A percentile compares a stretch with the other conserved stretches of the same genome.
These are phyloP conservation scores for Columba livia DNA, from an alignment of 2,113 vertebrate genomes.

Conservation along the genomic window DNA sequence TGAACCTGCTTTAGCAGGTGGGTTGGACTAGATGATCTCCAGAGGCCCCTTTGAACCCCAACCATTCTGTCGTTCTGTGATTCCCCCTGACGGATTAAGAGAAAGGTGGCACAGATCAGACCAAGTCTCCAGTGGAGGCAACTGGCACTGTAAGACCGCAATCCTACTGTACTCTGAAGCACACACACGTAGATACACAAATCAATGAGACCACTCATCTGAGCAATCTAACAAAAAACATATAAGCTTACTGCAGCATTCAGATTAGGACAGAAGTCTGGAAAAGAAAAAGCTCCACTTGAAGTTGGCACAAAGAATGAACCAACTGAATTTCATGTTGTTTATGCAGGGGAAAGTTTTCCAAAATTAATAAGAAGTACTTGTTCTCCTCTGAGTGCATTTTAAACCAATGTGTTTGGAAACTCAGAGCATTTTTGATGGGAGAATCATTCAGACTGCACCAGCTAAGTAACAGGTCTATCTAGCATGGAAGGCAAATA, in stretches of 20 bases:
- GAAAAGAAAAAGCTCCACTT: neutral
- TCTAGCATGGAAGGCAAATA: neutral
- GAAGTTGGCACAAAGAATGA: neutral
- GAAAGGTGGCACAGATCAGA: neutral
- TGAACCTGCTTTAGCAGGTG: no score
- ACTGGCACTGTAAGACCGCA: neutral
- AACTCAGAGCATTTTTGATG: neutral
- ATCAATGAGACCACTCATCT: neutral
- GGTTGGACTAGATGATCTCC: no score
- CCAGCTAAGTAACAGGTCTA: neutral
- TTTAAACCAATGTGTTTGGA: neutral
- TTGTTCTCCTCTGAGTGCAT: neutral
- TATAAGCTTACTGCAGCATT: neutral
- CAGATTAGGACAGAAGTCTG: rapidly evolving
- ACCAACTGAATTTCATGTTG: neutral
- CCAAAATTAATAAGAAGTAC: neutral
- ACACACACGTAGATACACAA: no score
- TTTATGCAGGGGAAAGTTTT: neutral
- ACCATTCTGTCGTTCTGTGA: no score
- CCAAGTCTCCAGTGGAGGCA: neutral
- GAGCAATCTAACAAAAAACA: neutral
- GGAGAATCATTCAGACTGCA: neutral
- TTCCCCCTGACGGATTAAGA: rapidly evolving
- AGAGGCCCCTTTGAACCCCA: no score
- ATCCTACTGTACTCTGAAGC: neutral